Percentiles rank a stretch among this genome's conserved stretches.
phyloP scores from a whole-genome alignment of 2,888 invertebrate species.

The Amiota communis region DNA sequence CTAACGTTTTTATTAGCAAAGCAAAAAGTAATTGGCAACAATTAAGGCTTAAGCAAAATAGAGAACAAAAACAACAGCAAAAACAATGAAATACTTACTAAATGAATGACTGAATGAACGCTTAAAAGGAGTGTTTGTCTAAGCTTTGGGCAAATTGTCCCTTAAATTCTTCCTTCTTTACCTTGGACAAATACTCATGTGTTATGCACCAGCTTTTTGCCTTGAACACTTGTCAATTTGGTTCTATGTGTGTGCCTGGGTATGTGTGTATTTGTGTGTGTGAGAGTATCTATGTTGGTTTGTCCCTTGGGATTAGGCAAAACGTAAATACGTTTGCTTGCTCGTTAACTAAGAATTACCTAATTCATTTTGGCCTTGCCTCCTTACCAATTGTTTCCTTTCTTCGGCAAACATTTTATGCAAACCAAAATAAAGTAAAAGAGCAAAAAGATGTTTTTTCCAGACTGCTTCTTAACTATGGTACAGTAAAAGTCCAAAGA shows the following conservation, averaged over 20 bases:
- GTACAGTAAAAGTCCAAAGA: no score
- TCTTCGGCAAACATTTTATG: not conserved
- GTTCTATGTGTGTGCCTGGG: not conserved
- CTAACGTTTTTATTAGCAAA: conserved; percentile 66
- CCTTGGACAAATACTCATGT: no score
- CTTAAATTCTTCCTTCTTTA: no score
- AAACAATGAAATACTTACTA: not conserved
- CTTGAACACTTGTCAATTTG: not conserved
- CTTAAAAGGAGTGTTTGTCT: conserved; percentile 33
- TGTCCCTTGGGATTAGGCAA: conserved; percentile 54
- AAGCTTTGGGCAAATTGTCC: not conserved
- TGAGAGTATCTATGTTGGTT: conserved; percentile 5
- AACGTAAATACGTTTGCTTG: conserved; percentile 61
- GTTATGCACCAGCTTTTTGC: not conserved
- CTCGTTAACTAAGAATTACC: conserved; percentile 67
- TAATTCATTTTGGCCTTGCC: conserved; percentile 27
- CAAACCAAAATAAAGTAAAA: no score
- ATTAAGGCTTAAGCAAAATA: conserved; percentile 53
- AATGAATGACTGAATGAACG: not conserved
- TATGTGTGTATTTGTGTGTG: no score
- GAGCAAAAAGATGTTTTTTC: no score
- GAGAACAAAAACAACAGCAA: conserved; percentile 29
- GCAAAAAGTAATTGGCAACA: conserved; percentile 61
- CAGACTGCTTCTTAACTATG: no score
- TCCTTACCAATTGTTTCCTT: conserved; percentile 15